Percentiles rank a stretch among this genome's conserved stretches.
Evolutionary conservation across 2,888 invertebrate species (phyloP).

Genomic region (Horisme vitalbata): DNA sequence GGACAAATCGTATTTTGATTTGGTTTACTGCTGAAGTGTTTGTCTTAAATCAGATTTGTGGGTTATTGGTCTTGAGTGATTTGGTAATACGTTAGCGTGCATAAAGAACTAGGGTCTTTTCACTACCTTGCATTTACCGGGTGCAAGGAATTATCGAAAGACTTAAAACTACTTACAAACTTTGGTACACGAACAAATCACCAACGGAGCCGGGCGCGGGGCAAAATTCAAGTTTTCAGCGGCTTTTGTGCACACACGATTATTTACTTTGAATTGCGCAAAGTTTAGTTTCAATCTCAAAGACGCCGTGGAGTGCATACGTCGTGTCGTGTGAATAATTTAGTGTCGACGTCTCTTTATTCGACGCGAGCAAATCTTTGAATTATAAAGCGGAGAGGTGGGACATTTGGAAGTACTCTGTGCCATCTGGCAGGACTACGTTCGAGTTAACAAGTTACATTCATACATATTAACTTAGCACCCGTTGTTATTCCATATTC

Average conservation of each 20-base stretch:
- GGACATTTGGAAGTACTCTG: conserved; percentile 52
- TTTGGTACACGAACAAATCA: conserved; percentile 15
- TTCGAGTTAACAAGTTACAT: conserved; percentile 68
- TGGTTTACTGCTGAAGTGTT: conserved; percentile 26
- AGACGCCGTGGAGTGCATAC: conserved; percentile 39
- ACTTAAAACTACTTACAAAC: conserved; percentile 12
- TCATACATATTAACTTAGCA: conserved; percentile 76
- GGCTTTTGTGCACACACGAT: conserved; percentile 26
- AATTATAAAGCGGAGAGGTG: conserved; percentile 71
- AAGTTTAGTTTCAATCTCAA: conserved; percentile 38
- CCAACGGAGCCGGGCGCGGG: conserved; percentile 3
- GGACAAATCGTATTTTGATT: conserved; percentile 38
- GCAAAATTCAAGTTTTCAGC: conserved; percentile 29
- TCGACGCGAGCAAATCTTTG: conserved; percentile 72
- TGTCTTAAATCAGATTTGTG: conserved; percentile 20
- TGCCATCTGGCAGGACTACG: conserved; percentile 55
- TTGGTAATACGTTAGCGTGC: neutral
- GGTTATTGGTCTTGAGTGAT: neutral
- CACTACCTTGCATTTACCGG: neutral
- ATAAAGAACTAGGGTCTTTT: neutral
- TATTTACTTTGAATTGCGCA: conserved; percentile 36
- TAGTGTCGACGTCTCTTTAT: conserved; percentile 64
- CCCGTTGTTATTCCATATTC: conserved; percentile 64
- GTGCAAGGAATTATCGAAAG: conserved; percentile 8
- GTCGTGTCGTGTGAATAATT: conserved; percentile 62